A percentile compares a stretch with the other conserved stretches of the same genome.
phyloP scores from a whole-genome alignment of 2,888 invertebrate species.

The Cryptus armator region DNA sequence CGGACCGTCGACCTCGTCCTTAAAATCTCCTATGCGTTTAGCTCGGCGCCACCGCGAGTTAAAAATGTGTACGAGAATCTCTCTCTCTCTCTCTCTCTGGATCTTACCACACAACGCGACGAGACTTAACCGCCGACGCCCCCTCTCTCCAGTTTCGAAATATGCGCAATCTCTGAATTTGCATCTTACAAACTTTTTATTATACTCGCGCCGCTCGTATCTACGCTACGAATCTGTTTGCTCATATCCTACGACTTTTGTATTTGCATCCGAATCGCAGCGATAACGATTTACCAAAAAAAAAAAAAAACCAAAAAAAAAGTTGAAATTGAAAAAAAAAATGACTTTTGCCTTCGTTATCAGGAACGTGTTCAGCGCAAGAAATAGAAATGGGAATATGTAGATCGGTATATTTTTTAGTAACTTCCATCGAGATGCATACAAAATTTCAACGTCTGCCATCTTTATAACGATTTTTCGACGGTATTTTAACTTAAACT shows the following conservation, averaged over 20 bases:
- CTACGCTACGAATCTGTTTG: neutral
- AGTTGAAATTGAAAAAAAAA: neutral
- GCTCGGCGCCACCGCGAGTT: slow-evolving; percentile 10
- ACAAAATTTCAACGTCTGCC: no score
- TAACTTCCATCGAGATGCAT: no score
- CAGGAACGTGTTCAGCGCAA: no score
- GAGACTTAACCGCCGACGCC: slow-evolving; percentile 15
- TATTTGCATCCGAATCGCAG: neutral
- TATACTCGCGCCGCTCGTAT: neutral
- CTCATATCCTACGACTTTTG: neutral
- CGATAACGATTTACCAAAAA: slow-evolving; percentile 25
- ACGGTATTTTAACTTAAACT: no score
- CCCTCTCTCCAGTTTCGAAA: slow-evolving; percentile 26
- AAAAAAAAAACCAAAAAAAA: neutral
- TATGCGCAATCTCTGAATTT: slow-evolving; percentile 17
- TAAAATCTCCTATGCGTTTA: slow-evolving; percentile 39
- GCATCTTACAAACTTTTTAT: slow-evolving; percentile 25
- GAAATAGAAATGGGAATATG: no score
- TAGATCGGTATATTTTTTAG: no score
- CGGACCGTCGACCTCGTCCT: slow-evolving; percentile 35
- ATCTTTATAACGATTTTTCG: no score
- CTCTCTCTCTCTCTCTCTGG: no score
- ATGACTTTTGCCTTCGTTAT: no score
- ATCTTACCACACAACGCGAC: slow-evolving; percentile 6
- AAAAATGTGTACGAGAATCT: no score